A percentile compares a stretch with the other conserved stretches of the same genome.
phyloP scores from a whole-genome alignment of 2,797 vertebrate species.

The Poeciliopsis paucimaculata region DNA sequence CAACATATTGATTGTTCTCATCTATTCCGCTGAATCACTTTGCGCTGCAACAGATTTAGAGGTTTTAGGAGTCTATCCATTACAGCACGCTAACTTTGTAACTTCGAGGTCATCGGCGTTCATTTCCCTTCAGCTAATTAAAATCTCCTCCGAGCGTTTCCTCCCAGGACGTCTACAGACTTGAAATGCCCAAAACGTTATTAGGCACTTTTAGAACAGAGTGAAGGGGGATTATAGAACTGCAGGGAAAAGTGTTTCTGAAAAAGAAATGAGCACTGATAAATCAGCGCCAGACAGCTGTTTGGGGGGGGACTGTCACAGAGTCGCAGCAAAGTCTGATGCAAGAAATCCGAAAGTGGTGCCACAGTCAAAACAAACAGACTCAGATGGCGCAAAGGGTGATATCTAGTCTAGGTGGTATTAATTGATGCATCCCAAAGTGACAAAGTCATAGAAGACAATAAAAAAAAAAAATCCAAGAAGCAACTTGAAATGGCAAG shows the following conservation, averaged over 20 bases:
- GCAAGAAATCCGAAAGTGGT: constrained; percentile 57
- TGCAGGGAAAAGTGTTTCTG: constrained; percentile 17
- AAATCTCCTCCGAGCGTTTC: constrained; percentile 69
- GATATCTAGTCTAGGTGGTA: neutral
- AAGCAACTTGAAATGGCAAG: neutral
- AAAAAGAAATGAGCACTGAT: constrained; percentile 19
- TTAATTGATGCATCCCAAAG: neutral
- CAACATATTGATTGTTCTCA: constrained; percentile 69
- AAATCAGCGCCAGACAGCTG: constrained; percentile 21
- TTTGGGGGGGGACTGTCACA: constrained; percentile 47
- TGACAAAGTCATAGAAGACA: neutral
- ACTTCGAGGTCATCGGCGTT: constrained; percentile 58
- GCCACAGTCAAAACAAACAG: constrained; percentile 32
- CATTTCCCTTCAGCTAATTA: constrained; percentile 72
- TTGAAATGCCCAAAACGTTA: constrained; percentile 64
- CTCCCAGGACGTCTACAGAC: constrained; percentile 63
- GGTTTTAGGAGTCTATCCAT: constrained; percentile 66
- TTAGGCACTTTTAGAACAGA: constrained; percentile 51
- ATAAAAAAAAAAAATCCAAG: neutral
- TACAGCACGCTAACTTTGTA: constrained; percentile 59
- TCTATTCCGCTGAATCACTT: constrained; percentile 58
- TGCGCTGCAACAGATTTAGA: constrained; percentile 60
- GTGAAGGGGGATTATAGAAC: constrained; percentile 26
- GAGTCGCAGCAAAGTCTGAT: constrained; percentile 55
- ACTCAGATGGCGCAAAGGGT: constrained; percentile 11